phyloP scores from a whole-genome alignment of 2,113 vertebrate genomes.

The Calypte anna region DNA sequence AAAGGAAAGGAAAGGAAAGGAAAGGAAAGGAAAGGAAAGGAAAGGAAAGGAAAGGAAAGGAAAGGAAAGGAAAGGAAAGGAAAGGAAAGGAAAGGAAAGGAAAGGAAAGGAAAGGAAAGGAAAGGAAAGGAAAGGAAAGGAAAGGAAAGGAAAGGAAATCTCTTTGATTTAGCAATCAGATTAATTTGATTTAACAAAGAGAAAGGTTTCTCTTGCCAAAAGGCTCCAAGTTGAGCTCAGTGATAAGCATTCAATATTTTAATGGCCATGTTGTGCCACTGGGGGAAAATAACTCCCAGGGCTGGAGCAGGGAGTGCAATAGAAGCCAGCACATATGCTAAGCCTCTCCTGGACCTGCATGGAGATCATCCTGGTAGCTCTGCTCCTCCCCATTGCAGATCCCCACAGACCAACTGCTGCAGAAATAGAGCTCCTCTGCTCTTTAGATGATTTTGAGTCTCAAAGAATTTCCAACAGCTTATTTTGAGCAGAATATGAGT shows the following conservation, averaged over 20 bases:
- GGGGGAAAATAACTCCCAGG: background rate
- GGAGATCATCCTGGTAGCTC: background rate
- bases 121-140: too few relatives aligned
- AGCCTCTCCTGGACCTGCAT: background rate
- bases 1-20: too few relatives aligned
- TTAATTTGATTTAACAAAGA: too few relatives aligned
- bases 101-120: too few relatives aligned
- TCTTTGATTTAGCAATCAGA: background rate
- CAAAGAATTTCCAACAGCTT: background rate
- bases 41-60: too few relatives aligned
- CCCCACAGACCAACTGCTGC: background rate
- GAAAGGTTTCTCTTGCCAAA: background rate
- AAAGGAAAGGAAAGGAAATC: too few relatives aligned
- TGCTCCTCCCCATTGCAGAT: background rate
- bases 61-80: too few relatives aligned
- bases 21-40: too few relatives aligned
- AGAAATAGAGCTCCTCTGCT: background rate
- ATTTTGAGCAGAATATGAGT: background rate
- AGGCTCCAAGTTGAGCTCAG: background rate
- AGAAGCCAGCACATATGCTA: background rate
- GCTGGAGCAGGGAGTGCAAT: rapidly evolving
- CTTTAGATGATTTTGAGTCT: background rate
- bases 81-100: too few relatives aligned
- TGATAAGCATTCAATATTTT: background rate
- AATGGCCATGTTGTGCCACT: background rate